These are phyloP conservation scores for Tamias sibiricus DNA, from an alignment of 2,113 vertebrate species.

Conservation along the genomic window DNA sequence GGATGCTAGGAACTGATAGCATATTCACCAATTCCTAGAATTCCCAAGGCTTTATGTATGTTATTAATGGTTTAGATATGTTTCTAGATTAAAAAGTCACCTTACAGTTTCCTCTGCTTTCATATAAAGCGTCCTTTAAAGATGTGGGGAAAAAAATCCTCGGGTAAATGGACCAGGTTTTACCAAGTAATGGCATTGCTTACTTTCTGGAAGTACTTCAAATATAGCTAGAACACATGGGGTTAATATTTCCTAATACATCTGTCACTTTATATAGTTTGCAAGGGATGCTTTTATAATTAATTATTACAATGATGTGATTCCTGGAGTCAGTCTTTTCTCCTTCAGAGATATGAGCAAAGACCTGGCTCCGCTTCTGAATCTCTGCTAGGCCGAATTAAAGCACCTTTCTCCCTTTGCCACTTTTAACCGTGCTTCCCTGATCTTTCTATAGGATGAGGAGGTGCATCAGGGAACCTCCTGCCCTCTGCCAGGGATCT, in stretches of 20 bases:
- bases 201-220: not conserved
- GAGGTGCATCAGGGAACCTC: not conserved
- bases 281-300: not conserved
- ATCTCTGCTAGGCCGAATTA: not conserved
- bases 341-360: slow-evolving; percentile 2
- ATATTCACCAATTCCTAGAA: not conserved
- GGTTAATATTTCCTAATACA: not conserved
- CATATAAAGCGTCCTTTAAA: slow-evolving; percentile 11
- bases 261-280: not conserved
- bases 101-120: not conserved
- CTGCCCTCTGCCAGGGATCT: not conserved
- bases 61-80: not conserved
- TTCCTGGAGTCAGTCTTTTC: not conserved
- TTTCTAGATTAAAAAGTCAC: not conserved
- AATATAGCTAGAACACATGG: not conserved
- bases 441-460: not conserved
- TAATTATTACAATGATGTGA: not conserved
- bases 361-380: not conserved
- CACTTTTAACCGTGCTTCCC: not conserved
- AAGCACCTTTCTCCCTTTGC: not conserved
- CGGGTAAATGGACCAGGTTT: not conserved
- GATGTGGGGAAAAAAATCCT: not conserved
- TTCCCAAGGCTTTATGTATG: not conserved
- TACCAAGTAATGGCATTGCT: not conserved
- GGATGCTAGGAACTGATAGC: not conserved